A percentile compares a stretch with the other conserved stretches of the same genome.
Evolutionary conservation across 2,888 invertebrate genomes (phyloP).

Genomic region (Subacronicta megacephala): DNA sequence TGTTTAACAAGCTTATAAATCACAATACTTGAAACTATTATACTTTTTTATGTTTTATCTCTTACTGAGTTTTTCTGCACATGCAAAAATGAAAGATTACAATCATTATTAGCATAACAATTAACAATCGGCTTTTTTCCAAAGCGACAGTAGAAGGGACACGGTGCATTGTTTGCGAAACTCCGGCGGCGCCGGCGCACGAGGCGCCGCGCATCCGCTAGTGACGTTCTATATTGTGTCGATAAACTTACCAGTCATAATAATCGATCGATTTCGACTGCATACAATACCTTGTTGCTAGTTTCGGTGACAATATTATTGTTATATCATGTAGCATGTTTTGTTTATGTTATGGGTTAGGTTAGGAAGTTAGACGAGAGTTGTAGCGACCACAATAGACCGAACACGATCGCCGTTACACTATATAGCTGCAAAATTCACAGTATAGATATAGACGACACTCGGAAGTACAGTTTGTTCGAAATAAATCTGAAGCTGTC

Average conservation of each 20-base stretch:
- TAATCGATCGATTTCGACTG: constrained; percentile 66
- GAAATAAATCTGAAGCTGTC: too few relatives aligned
- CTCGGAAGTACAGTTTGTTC: too few relatives aligned
- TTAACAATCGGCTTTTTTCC: constrained; percentile 79
- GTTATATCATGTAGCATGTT: constrained; percentile 36
- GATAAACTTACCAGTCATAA: constrained; percentile 69
- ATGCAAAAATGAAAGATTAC: constrained; percentile 61
- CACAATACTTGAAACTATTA: constrained; percentile 11
- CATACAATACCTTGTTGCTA: constrained; percentile 62
- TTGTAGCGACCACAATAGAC: background rate
- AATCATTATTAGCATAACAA: constrained; percentile 77
- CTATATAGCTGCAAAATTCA: too few relatives aligned
- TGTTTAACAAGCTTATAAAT: constrained; percentile 30
- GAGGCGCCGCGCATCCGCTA: constrained; percentile 82
- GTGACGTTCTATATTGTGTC: constrained; percentile 74
- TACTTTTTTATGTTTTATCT: constrained; percentile 24
- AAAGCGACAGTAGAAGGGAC: constrained; percentile 73
- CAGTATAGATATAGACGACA: too few relatives aligned
- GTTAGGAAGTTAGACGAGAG: constrained; percentile 31
- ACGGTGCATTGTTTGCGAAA: constrained; percentile 81
- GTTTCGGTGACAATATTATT: constrained; percentile 57
- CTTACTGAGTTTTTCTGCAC: constrained; percentile 52
- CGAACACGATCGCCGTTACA: too few relatives aligned
- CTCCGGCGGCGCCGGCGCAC: constrained; percentile 78
- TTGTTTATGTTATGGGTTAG: constrained; percentile 43